Conservation (phyloP, 2,113 vertebrate genomes). For the Pteropus alecto region DNA sequence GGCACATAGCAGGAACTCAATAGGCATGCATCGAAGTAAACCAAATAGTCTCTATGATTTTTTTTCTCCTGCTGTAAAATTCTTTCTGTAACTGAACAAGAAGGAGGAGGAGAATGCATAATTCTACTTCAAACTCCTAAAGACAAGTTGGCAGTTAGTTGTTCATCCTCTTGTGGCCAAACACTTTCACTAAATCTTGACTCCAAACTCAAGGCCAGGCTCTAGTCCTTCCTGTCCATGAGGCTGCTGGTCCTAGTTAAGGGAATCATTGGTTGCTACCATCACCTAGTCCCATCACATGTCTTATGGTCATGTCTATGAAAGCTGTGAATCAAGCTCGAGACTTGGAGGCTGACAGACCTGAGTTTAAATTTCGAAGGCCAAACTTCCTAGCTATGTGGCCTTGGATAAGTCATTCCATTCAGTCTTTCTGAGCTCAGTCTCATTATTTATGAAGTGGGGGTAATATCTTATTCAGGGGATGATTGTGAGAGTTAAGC, state of each 20-base stretch:
- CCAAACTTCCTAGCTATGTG: neutral
- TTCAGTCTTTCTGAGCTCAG: neutral
- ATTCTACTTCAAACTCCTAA: neutral
- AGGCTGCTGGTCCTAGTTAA: neutral
- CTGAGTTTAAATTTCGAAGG: neutral
- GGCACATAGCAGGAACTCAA: neutral
- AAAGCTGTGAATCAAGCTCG: neutral
- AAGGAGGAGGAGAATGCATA: neutral
- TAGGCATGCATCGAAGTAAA: neutral
- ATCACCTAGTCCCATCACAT: neutral
- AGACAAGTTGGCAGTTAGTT: neutral
- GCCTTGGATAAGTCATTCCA: neutral
- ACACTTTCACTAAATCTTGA: neutral
- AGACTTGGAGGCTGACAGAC: neutral
- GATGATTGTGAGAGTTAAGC: neutral
- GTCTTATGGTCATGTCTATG: neutral
- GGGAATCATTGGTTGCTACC: neutral
- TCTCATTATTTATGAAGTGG: neutral
- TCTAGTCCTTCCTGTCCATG: neutral
- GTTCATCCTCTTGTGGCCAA: neutral
- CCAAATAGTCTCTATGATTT: neutral
- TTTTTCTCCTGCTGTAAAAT: neutral
- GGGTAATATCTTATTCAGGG: neutral
- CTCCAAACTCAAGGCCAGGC: neutral
- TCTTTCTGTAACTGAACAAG: neutral